A percentile compares a stretch with the other conserved stretches of the same genome.
These are phyloP conservation scores for Malacoraja senta DNA, from an alignment of 2,797 vertebrate species.

Conservation along the genomic window DNA sequence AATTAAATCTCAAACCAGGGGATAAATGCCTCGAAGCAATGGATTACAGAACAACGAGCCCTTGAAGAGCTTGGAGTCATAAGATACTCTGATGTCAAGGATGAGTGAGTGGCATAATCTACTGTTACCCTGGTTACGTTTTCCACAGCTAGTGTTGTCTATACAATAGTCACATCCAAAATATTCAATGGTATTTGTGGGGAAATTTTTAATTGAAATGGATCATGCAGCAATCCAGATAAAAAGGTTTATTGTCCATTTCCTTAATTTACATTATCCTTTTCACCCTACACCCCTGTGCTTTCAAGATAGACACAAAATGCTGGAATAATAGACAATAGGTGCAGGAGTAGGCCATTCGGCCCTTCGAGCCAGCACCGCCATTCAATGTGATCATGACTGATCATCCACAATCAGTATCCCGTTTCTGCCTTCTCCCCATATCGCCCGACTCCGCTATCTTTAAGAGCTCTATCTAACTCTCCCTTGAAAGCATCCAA, in stretches of 20 bases:
- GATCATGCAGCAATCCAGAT: background rate
- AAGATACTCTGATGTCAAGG: background rate
- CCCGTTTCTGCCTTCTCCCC: too few relatives aligned
- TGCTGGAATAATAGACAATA: too few relatives aligned
- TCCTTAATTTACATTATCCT: background rate
- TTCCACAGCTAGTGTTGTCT: background rate
- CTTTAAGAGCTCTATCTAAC: too few relatives aligned
- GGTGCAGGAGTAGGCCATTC: too few relatives aligned
- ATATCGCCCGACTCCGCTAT: too few relatives aligned
- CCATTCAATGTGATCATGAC: too few relatives aligned
- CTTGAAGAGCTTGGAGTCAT: background rate
- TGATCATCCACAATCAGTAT: too few relatives aligned
- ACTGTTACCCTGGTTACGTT: background rate
- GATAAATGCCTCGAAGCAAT: background rate
- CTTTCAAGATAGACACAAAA: too few relatives aligned
- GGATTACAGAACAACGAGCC: background rate
- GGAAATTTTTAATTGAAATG: background rate
- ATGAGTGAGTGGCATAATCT: background rate
- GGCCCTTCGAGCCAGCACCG: too few relatives aligned
- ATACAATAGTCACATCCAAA: background rate
- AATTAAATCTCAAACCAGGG: background rate
- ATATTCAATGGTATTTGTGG: too few relatives aligned
- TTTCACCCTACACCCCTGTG: background rate
- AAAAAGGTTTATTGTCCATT: background rate
- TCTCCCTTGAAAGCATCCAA: too few relatives aligned